Evolutionary conservation across 2,113 vertebrate species (phyloP).

Genomic region (Aplodontia rufa): DNA sequence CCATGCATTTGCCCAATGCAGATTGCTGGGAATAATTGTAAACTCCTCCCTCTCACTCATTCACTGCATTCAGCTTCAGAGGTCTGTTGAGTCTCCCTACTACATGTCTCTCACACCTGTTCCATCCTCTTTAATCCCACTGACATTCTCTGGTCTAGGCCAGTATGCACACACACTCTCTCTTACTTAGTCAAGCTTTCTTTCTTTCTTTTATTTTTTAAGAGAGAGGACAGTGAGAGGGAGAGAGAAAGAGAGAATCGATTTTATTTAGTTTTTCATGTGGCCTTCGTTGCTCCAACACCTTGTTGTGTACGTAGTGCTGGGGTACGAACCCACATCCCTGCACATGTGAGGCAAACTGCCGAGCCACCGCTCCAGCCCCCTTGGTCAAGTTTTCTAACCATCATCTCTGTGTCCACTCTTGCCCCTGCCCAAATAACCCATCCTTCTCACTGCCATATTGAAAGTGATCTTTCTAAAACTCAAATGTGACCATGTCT

Average conservation of each 20-base stretch:
- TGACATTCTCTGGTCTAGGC: neutral
- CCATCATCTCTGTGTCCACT: neutral
- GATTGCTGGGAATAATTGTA: neutral
- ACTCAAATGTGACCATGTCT: neutral
- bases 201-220: too few species aligned
- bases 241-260: too few species aligned
- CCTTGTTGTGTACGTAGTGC: too few species aligned
- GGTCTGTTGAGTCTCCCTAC: neutral
- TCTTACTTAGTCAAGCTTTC: neutral
- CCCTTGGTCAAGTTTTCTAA: neutral
- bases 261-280: too few species aligned
- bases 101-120: neutral
- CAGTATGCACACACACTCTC: neutral
- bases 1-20: neutral
- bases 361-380: too few species aligned
- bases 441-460: neutral
- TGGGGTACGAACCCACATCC: too few species aligned
- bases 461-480: conserved; percentile 27
- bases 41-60: neutral
- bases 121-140: neutral
- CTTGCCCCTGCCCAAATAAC: neutral
- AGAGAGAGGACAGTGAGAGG: too few species aligned
- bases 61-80: neutral
- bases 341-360: too few species aligned
- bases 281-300: too few species aligned